Base-by-base conservation (phyloP, 2,113 vertebrate genomes). In the Lagopus muta region DNA sequence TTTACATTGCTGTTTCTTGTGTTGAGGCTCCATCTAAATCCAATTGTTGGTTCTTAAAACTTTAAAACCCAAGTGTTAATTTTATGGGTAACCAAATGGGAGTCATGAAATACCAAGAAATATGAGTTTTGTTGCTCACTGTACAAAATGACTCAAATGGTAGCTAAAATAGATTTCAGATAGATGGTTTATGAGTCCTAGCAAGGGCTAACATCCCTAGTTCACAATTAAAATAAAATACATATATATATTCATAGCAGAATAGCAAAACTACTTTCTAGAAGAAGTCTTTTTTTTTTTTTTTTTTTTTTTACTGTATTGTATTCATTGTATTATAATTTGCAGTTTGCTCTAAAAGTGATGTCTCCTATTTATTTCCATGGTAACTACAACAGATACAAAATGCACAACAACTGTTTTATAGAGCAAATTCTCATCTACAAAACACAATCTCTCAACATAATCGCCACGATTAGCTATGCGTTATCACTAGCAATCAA, bases 31-130 rank as follows among this genome's bases (percentile, higher is more conserved):
- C 16, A 30, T 25, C 28, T 71, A 70, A 84, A 71, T 15, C 18
- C 1, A 4, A 13, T 5, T 28, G 19, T 36, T 1, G 0, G 24
- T 48, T 42, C 38, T 30, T 76, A 61, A 55, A 61, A 34, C 15
- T 76, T 67, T 88, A 20, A 86, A 42, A 61, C 17, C 7, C 22
- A 62, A 45, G 78, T 18, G 15, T 90, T 28, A 72, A 77, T 67
- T 40, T 8, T 61, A 18, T 30, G 36, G 17, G 14, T 48, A 74
- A 73, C 19, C 9, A 73, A 42, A 38, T 11, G 47, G 9, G 15
- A 60, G 11, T 48, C 19, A 38, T 38, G 27, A 60, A 71, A 65
- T 36, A 43, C 15, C 28, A 79, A 42, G 55, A 34, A 52, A 40
- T 60, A 13, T 32, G 38, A 38, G 2, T 55, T 80, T 50, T 76